phyloP scores from a whole-genome alignment of 2,797 vertebrate species.

The Erithacus rubecula region DNA sequence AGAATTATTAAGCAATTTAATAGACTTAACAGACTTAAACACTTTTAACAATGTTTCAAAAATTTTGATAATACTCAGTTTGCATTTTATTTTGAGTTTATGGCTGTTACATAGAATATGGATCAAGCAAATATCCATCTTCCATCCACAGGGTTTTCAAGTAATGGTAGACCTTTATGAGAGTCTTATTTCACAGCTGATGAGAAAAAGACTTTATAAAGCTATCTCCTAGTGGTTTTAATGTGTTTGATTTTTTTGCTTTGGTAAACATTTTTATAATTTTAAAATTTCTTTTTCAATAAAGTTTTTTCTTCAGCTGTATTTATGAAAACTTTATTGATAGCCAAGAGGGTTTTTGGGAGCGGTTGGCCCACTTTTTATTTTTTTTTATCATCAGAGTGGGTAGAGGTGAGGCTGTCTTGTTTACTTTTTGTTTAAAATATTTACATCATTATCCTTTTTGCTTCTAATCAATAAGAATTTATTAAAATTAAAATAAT shows the following conservation, averaged over 20 bases:
- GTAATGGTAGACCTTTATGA: not conserved
- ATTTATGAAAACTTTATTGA: not conserved
- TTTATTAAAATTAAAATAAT: too few species aligned
- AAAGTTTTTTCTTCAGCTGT: not conserved
- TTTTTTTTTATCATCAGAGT: accelerated
- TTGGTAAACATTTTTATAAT: accelerated
- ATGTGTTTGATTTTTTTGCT: not conserved
- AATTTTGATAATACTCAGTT: not conserved
- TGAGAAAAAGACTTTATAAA: not conserved
- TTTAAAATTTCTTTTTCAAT: not conserved
- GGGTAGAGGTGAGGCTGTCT: too few species aligned
- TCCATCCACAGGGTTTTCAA: not conserved
- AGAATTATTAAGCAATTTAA: not conserved
- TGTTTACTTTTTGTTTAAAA: not conserved
- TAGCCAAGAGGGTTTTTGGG: accelerated
- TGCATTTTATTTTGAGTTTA: not conserved
- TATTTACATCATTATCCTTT: not conserved
- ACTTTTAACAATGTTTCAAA: not conserved
- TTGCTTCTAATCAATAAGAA: not conserved
- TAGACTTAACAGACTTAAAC: not conserved
- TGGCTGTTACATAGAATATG: not conserved
- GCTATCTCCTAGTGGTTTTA: not conserved
- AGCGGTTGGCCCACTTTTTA: accelerated
- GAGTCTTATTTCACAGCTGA: not conserved
- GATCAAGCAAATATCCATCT: not conserved